Evolutionary conservation across 2,888 invertebrate genomes (phyloP).

Genomic region (Camptogramma bilineatum): DNA sequence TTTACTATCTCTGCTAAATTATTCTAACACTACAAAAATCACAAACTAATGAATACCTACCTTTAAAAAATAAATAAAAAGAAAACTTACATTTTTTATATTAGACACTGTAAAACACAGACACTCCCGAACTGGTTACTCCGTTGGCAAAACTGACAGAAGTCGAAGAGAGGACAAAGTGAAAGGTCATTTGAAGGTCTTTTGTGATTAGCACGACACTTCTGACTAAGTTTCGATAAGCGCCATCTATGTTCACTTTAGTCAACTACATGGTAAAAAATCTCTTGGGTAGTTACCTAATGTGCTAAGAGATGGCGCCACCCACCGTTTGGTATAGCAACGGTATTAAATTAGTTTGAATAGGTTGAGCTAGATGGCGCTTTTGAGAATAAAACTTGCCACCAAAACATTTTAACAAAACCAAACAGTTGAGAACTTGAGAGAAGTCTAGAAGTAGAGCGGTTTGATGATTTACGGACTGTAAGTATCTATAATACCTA

Average conservation of each 20-base stretch:
- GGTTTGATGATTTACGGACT: no score
- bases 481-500: no score
- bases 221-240: neutral
- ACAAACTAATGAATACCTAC: neutral
- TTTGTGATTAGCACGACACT: slow-evolving; percentile 55
- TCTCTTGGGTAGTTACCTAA: neutral
- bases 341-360: neutral
- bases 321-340: neutral
- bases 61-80: slow-evolving; percentile 26
- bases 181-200: slow-evolving; percentile 84
- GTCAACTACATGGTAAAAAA: neutral
- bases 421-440: no score
- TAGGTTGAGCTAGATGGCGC: neutral
- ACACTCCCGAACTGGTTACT: slow-evolving; percentile 74
- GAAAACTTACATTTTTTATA: slow-evolving; percentile 56
- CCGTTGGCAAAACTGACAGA: slow-evolving; percentile 72
- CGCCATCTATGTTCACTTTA: slow-evolving; percentile 15
- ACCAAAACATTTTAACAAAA: no score
- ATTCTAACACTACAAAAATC: neutral
- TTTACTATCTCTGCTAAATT: neutral
- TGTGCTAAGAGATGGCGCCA: slow-evolving; percentile 5
- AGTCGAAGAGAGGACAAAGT: slow-evolving; percentile 69
- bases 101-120: slow-evolving; percentile 58
- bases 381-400: neutral
- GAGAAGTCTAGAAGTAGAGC: no score